Base-by-base conservation (phyloP, 2,113 vertebrate genomes). In the Cathartes aura region DNA sequence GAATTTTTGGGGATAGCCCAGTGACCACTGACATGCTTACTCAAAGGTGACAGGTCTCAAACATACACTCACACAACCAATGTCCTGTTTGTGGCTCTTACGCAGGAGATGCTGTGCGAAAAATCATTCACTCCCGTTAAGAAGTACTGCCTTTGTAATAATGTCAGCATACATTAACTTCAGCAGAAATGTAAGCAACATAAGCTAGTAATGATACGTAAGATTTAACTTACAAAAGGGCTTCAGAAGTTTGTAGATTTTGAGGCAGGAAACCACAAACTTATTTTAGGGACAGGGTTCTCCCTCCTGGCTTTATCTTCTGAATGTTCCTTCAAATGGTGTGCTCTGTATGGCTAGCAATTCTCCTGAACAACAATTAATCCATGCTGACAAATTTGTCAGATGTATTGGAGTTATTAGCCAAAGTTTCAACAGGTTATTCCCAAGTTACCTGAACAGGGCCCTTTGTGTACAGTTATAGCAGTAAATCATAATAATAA, bases 341-440 rank as follows among this genome's bases (percentile, higher is more conserved):
- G 43, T 90, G 48, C 55, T 74, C 84, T 67, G 9, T 38, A 42
- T 86, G 66, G 23, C 21, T 97, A 95, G 95, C 70, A 89, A n/a
- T 87, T 93, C 68, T 88, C 36, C n/a, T 16, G 14, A 87, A 67
- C 55, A 93, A 58, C 73, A 91, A 84, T 79, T 96, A 97, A 96
- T 82, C 30, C 43, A 92, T 55, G 47, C 21, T 86, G 81, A 64
- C 47, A 84, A 95, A 68, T 92, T 90, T 87, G 81, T 86, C 95
- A 94, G 58, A 64, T 15, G 50, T 68, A 67, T 52, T 85, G 73
- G 34, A 96, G 56, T 87, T 97, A 97, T 83, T 88, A 89, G 75
- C 72, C 66, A 55, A 87, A 45, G 75, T 96, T 92, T 97, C 81
- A 93, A 83, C 88, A 88, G 79, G 38, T 82, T 95, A 87, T 63